Evolutionary conservation across 2,888 invertebrate genomes (phyloP).

Genomic region (Vesta saturnalis): DNA sequence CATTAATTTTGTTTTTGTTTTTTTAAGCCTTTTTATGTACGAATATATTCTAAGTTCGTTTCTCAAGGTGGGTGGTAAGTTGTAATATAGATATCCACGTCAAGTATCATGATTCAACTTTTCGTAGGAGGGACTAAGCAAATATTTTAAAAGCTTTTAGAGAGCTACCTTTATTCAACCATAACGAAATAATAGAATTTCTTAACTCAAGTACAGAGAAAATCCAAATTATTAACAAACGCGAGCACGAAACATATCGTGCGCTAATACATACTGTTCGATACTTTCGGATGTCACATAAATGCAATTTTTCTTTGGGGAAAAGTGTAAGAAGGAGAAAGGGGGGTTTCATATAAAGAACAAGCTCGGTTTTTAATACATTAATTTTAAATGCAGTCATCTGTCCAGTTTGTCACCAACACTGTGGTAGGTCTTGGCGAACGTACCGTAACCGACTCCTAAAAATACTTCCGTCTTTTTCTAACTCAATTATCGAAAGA

Average conservation of each 20-base stretch:
- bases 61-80: slow-evolving; percentile 51
- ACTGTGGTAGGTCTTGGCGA: slow-evolving; percentile 59
- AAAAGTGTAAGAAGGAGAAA: background rate
- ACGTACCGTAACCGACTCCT: slow-evolving; percentile 48
- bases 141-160: slow-evolving; percentile 31
- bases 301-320: background rate
- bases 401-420: slow-evolving; percentile 62
- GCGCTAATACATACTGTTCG: slow-evolving; percentile 42
- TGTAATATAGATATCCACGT: slow-evolving; percentile 53
- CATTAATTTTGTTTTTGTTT: slow-evolving; percentile 25
- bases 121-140: slow-evolving; percentile 38
- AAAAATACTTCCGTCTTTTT: slow-evolving; percentile 40
- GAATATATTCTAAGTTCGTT: slow-evolving; percentile 23
- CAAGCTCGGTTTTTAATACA: slow-evolving; percentile 43
- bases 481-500: slow-evolving; percentile 40
- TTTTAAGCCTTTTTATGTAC: background rate
- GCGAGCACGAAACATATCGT: slow-evolving; percentile 46
- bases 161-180: background rate
- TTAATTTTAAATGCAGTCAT: slow-evolving; percentile 57
- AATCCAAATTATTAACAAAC: background rate
- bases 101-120: slow-evolving; percentile 49
- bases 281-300: slow-evolving; percentile 26
- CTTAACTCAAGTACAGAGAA: slow-evolving; percentile 8
- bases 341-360: background rate
- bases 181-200: slow-evolving; percentile 6